Evolutionary conservation across 1,140 invertebrate species (phyloP), one percentile per base, ranked within the genome.

Genomic region (Brachionus calyciflorus): DNA sequence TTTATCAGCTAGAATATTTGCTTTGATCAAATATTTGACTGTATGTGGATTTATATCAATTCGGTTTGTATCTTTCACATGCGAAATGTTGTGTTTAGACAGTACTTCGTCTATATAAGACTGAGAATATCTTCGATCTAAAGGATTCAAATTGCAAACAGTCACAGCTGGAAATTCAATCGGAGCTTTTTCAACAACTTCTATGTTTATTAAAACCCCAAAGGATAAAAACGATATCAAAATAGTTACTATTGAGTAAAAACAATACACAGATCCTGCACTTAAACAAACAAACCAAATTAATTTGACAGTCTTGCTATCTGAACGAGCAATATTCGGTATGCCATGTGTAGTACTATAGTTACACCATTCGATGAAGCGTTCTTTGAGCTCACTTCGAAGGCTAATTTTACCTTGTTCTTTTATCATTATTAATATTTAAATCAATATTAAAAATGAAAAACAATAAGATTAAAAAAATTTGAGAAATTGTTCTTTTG

Each of bases 161-260:
- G 84, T 85, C 0, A 85, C 81, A 41, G 83, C 83, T 6, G 84
- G 84, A 78, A 85, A 85, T 2, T 81, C 79, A 65, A 83, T 70
- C 17, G 77, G 77, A 1, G 60, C 44, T 57, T 40, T 77, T 4
- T 73, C 69, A 30, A 73, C 51, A 10, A 73, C 46, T 12, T 73
- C 46, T 14, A 73, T 55, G 33, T 73, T 73, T 49, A 73, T 49
- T 21, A 73, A 26, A 19, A 73, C 69, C 40, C 12, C 46, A 51
- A 51, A 73, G 21, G 69, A 49, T 6, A 73, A 30, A 73, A 37
- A 73, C 12, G 46, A 51, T 6, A 73, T 26, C 21, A 73, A 12
- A 19, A 73, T 51, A n/a, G 24, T 49, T 30, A 73, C 14, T n/a
- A 73, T 73, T 40, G 69, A 17, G 33, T 73, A 73, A 41, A 49